Percentiles rank a stretch among this genome's conserved stretches.
These are phyloP conservation scores for Pomatostomus ruficeps DNA, from an alignment of 2,113 vertebrate species.

Conservation along the genomic window DNA sequence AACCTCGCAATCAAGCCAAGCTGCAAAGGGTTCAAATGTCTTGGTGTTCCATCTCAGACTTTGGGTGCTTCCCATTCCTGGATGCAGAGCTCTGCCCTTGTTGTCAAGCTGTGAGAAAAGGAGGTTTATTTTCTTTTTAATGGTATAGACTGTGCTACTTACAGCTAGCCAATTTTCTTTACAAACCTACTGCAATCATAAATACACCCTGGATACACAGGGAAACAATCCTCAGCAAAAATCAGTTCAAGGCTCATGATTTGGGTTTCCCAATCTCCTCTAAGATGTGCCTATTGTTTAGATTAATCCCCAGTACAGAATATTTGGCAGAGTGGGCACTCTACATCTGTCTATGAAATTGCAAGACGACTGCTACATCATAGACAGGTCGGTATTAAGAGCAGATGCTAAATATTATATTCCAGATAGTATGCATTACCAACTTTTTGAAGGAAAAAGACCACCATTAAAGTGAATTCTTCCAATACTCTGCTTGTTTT, in stretches of 20 bases:
- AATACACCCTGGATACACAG: neutral
- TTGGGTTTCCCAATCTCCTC: neutral
- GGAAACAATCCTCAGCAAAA: neutral
- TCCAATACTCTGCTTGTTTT: neutral
- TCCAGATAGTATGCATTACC: neutral
- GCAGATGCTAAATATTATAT: neutral
- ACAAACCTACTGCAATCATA: neutral
- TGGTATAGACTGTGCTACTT: neutral
- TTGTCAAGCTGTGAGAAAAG: neutral
- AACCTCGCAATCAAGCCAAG: neutral
- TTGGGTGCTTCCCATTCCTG: neutral
- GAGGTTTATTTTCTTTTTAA: neutral
- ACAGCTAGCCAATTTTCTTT: neutral
- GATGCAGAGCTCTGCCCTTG: neutral
- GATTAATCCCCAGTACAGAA: neutral
- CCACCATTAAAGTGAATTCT: neutral
- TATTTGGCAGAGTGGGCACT: neutral
- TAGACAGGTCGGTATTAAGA: neutral
- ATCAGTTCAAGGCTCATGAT: neutral
- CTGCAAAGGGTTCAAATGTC: neutral
- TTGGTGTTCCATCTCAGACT: neutral
- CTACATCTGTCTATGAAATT: neutral
- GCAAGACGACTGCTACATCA: neutral
- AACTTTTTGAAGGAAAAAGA: neutral
- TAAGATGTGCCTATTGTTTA: neutral